Evolutionary conservation across 2,888 invertebrate genomes (phyloP), one percentile per base, ranked within the genome.

Genomic region (Furcula furcula): DNA sequence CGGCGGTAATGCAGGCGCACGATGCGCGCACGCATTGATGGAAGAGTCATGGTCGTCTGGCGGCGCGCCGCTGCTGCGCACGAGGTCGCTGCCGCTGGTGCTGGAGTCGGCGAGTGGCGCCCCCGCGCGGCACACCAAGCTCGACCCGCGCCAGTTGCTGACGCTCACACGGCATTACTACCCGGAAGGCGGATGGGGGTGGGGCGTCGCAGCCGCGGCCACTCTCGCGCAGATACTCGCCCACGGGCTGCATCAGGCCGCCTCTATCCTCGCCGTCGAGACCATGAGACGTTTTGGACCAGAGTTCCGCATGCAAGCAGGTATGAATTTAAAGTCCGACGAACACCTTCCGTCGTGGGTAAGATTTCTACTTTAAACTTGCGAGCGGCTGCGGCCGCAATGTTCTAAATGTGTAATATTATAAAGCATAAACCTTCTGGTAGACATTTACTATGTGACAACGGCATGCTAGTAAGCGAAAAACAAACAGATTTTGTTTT

Each of bases 171-270:
- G 95, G 60, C 94, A 96, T 67, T 95, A 95, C 80, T 96, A 95
- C 77, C 95, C 95, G 18, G 96, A 96, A 78, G 95, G 95, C 4
- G 95, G 95, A 0, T 96, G 95, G 95, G 96, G 96, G 4, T 96
- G 95, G 95, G 91, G 94, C 32, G 92, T 96, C 31, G 90, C 95
- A 1, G 86, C 91, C 10, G 94, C 93, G 14, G 94, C 93, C 10
- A 90, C 94, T 12, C 76, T 94, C 13, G 94, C 93, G 20, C 94
- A 96, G 73, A 84, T 94, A 18, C 79, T 96, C 19, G 91, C 93
- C 11, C 93, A 94, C 61, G 96, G 96, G 0, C 80, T 95, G 50
- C 94, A 95, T 52, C 91, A 92, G 22, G 91, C 93, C n/a, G 85
- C 90, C 16, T 91, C 92, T 6, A 87, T 93, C 23, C 73, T 93